A percentile compares a stretch with the other conserved stretches of the same genome.
These are phyloP conservation scores for Candidula unifasciata DNA, from an alignment of 2,888 invertebrate genomes.

Conservation along the genomic window DNA sequence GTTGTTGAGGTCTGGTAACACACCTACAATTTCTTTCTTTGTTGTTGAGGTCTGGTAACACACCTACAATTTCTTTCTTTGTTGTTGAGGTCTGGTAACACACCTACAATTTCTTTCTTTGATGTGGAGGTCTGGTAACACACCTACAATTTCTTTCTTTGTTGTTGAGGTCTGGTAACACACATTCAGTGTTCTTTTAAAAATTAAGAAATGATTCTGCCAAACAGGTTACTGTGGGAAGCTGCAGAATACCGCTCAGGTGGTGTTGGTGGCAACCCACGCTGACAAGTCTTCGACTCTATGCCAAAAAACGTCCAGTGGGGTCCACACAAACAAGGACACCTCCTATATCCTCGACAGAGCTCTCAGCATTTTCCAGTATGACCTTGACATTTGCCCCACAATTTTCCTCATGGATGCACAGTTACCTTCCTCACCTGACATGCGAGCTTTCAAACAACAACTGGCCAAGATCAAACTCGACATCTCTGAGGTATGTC, in stretches of 20 bases:
- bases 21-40: no score
- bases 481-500: constrained; percentile 79
- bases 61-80: no score
- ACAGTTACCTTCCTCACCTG: constrained; percentile 82
- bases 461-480: constrained; percentile 80
- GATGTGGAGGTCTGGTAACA: no score
- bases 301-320: constrained; percentile 80
- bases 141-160: no score
- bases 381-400: constrained; percentile 82
- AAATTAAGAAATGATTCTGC: no score
- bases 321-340: constrained; percentile 82
- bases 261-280: constrained; percentile 84
- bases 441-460: constrained; percentile 82
- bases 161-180: no score
- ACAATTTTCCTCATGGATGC: constrained; percentile 82
- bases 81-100: no score
- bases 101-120: no score
- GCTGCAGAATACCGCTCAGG: constrained; percentile 79
- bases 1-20: no score
- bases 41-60: no score
- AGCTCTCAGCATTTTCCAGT: constrained; percentile 79
- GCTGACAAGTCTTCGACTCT: constrained; percentile 80
- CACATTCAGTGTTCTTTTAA: no score
- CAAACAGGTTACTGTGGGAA: constrained; percentile 81
- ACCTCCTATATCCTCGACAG: constrained; percentile 80